Conservation (phyloP, 2,888 invertebrate genomes). For the Eupithecia abbreviata region DNA sequence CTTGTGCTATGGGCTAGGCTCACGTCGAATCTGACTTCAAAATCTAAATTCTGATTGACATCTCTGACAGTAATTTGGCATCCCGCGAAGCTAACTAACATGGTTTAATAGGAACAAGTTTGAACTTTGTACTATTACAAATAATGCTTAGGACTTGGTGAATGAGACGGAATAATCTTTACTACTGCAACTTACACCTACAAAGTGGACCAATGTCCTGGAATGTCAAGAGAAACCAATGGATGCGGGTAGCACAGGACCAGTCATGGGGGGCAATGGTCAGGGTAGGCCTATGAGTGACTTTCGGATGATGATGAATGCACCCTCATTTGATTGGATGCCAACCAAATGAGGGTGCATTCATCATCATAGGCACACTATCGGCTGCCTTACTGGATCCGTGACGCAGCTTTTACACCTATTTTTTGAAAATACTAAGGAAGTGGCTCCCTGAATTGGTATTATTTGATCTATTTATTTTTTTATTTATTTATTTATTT, state of each 20-base stretch:
- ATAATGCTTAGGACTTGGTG: background rate
- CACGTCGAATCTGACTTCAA: slow-evolving; percentile 23
- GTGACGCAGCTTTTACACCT: too few relatives aligned
- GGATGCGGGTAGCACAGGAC: too few relatives aligned
- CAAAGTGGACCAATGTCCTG: background rate
- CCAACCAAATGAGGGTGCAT: too few relatives aligned
- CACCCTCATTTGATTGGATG: background rate
- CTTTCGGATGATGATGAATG: background rate
- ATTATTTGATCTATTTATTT: too few relatives aligned
- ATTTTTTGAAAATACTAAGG: too few relatives aligned
- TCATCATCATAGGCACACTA: too few relatives aligned
- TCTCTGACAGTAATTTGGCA: slow-evolving; percentile 35
- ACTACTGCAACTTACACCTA: background rate
- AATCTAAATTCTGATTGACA: slow-evolving; percentile 28
- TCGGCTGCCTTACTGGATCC: too few relatives aligned
- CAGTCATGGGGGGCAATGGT: background rate
- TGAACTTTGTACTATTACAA: background rate
- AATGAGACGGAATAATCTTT: background rate
- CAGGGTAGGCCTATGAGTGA: background rate
- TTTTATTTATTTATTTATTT: too few relatives aligned
- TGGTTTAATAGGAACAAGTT: background rate
- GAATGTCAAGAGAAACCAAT: background rate
- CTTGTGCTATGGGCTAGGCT: slow-evolving; percentile 17
- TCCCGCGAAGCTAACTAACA: slow-evolving; percentile 25
- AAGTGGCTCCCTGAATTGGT: too few relatives aligned